Percentiles rank a stretch among this genome's conserved stretches.
phyloP scores from a whole-genome alignment of 2,113 vertebrate species.

The Oriolus oriolus region DNA sequence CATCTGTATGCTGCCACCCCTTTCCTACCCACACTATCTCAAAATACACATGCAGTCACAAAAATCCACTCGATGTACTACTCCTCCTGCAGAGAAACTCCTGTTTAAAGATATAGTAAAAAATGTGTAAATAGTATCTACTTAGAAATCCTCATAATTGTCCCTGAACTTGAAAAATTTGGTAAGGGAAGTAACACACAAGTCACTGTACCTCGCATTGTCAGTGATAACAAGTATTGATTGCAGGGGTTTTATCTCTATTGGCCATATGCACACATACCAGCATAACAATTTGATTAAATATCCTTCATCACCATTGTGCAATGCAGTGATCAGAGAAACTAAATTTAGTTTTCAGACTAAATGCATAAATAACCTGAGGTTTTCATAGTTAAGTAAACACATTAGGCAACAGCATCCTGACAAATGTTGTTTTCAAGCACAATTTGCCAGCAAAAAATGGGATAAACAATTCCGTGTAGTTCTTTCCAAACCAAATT shows the following conservation, averaged over 20 bases:
- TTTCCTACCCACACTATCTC: neutral
- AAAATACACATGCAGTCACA: neutral
- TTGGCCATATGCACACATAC: neutral
- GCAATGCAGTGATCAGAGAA: neutral
- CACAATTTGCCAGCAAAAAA: neutral
- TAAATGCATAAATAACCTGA: neutral
- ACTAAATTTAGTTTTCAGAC: neutral
- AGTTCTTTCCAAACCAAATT: neutral
- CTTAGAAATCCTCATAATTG: neutral
- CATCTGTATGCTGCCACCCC: neutral
- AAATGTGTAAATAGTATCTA: neutral
- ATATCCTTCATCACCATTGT: neutral
- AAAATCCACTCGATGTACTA: neutral
- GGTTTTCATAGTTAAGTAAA: neutral
- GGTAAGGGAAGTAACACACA: neutral
- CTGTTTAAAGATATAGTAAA: neutral
- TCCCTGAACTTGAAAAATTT: neutral
- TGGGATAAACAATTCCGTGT: neutral
- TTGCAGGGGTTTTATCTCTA: neutral
- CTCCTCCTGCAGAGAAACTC: neutral
- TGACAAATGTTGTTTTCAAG: slow-evolving; percentile 1
- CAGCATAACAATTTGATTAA: neutral
- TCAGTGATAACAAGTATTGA: neutral
- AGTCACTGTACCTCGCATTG: neutral
- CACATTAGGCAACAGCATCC: neutral